phyloP scores from a whole-genome alignment of 2,888 invertebrate species.

The Reticulitermes lucifugus region DNA sequence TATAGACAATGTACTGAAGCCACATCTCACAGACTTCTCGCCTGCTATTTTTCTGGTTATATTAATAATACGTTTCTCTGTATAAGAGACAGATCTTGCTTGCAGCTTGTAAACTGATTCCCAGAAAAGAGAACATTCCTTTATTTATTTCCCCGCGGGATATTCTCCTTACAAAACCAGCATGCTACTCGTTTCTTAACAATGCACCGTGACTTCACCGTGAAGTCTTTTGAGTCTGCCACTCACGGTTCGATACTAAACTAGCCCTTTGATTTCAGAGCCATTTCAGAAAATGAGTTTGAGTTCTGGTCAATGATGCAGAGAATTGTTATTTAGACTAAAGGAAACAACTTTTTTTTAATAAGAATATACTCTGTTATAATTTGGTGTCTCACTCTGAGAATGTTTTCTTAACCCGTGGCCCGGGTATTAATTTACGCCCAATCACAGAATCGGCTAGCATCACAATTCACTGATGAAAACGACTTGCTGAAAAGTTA shows the following conservation, averaged over 20 bases:
- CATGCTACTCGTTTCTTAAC: background rate
- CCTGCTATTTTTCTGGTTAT: background rate
- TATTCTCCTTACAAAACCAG: background rate
- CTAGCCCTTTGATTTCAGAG: background rate
- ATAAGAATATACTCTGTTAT: background rate
- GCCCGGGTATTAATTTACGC: no score
- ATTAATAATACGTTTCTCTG: slow-evolving; percentile 2
- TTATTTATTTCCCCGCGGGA: background rate
- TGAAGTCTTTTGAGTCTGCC: background rate
- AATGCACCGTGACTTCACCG: background rate
- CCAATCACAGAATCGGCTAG: no score
- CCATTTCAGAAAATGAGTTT: background rate
- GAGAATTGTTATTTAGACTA: background rate
- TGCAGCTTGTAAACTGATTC: slow-evolving; percentile 9
- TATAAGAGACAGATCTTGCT: background rate
- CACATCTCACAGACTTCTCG: background rate
- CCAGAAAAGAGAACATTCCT: background rate
- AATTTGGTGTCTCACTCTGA: no score
- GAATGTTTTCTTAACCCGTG: no score
- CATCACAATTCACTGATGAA: no score
- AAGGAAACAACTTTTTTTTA: background rate
- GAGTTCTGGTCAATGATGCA: background rate
- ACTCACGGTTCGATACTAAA: background rate
- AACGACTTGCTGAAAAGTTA: no score
- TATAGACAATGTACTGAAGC: background rate